A percentile compares a stretch with the other conserved stretches of the same genome.
Conservation (phyloP, 2,113 vertebrate species). For the Xiphophorus hellerii region DNA sequence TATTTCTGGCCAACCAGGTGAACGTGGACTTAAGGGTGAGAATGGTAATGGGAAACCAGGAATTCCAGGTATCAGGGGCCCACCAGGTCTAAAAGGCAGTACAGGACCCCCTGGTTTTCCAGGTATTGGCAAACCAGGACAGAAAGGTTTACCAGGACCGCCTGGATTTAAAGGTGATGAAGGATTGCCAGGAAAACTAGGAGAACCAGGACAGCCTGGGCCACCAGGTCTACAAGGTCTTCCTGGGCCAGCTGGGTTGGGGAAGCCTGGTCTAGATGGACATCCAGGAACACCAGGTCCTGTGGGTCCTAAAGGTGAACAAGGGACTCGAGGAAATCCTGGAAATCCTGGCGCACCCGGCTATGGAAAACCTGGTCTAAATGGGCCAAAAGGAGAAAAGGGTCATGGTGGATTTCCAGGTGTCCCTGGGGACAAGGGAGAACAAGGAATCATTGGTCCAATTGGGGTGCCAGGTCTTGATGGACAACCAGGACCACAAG, state of each 20-base stretch:
- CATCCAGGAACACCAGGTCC: slow-evolving; percentile 86
- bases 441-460: slow-evolving; percentile 85
- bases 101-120: slow-evolving; percentile 81
- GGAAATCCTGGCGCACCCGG: slow-evolving; percentile 89
- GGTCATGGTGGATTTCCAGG: slow-evolving; percentile 88
- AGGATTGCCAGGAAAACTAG: slow-evolving; percentile 84
- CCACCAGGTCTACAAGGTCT: slow-evolving; percentile 85
- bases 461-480: slow-evolving; percentile 85
- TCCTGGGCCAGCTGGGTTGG: slow-evolving; percentile 86
- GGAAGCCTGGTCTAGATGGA: slow-evolving; percentile 87
- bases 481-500: slow-evolving; percentile 86
- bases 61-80: slow-evolving; percentile 84
- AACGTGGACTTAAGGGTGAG: slow-evolving; percentile 90
- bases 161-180: slow-evolving; percentile 88
- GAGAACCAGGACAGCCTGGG: slow-evolving; percentile 84
- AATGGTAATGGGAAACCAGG: slow-evolving; percentile 93
- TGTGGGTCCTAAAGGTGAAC: slow-evolving; percentile 89
- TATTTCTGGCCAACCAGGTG: slow-evolving; percentile 84
- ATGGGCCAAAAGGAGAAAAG: slow-evolving; percentile 90
- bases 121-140: slow-evolving; percentile 89
- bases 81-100: slow-evolving; percentile 84
- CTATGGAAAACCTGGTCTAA: slow-evolving; percentile 91
- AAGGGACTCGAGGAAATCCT: slow-evolving; percentile 85
- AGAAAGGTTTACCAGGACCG: slow-evolving; percentile 86
- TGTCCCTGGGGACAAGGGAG: slow-evolving; percentile 88